A percentile compares a stretch with the other conserved stretches of the same genome.
Conservation (phyloP, 1,140 invertebrate species). For the Dreissena polymorpha region DNA sequence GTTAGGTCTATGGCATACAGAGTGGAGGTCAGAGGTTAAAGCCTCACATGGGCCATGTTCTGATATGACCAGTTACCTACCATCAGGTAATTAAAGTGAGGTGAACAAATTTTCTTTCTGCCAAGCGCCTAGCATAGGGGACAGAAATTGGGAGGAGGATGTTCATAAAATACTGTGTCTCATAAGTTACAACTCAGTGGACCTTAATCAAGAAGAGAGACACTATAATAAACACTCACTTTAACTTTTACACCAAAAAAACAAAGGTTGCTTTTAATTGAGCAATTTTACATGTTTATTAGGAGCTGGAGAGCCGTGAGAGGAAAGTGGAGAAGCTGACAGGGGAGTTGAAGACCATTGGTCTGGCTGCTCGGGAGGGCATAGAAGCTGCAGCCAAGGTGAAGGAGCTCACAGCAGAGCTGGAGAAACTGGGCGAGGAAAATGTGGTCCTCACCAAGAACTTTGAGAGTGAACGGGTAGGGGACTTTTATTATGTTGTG, state of each 20-base stretch:
- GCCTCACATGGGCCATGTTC: too few species aligned
- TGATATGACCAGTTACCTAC: too few species aligned
- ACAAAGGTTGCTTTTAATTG: background rate
- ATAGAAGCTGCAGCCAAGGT: conserved; percentile 74
- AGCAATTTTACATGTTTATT: background rate
- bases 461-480: conserved; percentile 80
- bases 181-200: too few species aligned
- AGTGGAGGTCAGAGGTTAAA: too few species aligned
- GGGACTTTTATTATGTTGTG: background rate
- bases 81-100: too few species aligned
- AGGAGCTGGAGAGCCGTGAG: conserved; percentile 67
- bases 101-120: too few species aligned
- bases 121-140: too few species aligned
- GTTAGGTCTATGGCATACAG: too few species aligned
- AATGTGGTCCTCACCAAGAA: conserved; percentile 79
- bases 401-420: conserved; percentile 67
- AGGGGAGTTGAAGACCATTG: conserved; percentile 69
- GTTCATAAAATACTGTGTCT: too few species aligned
- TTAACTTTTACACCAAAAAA: background rate
- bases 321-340: conserved; percentile 67
- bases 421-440: conserved; percentile 75
- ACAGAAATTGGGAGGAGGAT: too few species aligned
- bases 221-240: too few species aligned
- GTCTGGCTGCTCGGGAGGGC: conserved; percentile 73
- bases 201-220: too few species aligned